Conservation (phyloP, 1,140 invertebrate genomes). For the Drosophila yakuba region DNA sequence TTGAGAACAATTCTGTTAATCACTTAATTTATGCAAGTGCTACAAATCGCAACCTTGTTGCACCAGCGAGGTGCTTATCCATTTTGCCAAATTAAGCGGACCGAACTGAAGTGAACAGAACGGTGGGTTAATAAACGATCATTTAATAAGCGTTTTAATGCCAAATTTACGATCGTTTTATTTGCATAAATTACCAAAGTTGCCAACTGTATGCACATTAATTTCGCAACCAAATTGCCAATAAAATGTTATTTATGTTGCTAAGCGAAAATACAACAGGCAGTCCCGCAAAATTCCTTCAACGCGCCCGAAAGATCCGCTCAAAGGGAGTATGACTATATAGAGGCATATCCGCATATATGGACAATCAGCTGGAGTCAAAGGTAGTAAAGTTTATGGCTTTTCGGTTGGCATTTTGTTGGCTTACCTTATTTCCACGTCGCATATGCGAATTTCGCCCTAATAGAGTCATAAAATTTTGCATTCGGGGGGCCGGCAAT, state of each 20-base stretch:
- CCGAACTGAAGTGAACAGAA: neutral
- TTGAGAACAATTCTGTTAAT: constrained; percentile 76
- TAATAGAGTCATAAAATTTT: constrained; percentile 73
- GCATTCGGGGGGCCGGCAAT: constrained; percentile 5
- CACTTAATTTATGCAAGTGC: constrained; percentile 71
- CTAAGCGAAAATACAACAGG: constrained; percentile 33
- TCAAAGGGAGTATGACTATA: constrained; percentile 40
- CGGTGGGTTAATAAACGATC: constrained; percentile 73
- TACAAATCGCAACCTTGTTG: constrained; percentile 77
- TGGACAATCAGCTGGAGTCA: constrained; percentile 37
- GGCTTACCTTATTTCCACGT: constrained; percentile 25
- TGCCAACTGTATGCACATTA: constrained; percentile 80
- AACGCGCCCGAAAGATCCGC: constrained; percentile 24
- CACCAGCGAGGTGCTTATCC: constrained; percentile 45
- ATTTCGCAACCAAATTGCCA: constrained; percentile 80
- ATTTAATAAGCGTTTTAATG: constrained; percentile 84
- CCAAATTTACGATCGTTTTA: constrained; percentile 84
- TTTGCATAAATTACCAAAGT: constrained; percentile 84
- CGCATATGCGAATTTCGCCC: constrained; percentile 34
- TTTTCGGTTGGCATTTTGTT: constrained; percentile 54
- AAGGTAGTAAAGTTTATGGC: constrained; percentile 62
- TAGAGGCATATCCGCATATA: constrained; percentile 27
- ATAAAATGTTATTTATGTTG: constrained; percentile 84
- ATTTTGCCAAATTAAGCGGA: constrained; percentile 20
- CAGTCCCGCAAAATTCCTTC: constrained; percentile 51